Percentiles rank a stretch among this genome's conserved stretches.
These are phyloP conservation scores for Ecliptopera silaceata DNA, from an alignment of 2,888 invertebrate species.

Conservation along the genomic window DNA sequence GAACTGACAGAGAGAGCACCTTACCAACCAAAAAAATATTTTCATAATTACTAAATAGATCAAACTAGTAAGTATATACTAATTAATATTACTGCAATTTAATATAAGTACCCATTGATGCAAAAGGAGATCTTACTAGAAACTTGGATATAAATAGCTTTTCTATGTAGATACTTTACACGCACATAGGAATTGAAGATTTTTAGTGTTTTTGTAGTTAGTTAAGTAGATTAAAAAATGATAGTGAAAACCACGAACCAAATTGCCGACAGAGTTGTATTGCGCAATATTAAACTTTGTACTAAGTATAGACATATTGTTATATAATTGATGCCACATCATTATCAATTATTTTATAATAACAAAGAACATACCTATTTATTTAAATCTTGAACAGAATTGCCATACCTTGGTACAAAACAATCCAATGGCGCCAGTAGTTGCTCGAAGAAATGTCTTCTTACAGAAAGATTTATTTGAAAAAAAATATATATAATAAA, in stretches of 20 bases:
- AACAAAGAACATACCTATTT: not conserved
- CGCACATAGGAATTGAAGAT: too few relatives aligned
- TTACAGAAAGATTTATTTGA: constrained; percentile 38
- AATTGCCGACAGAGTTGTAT: not conserved
- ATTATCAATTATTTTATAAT: not conserved
- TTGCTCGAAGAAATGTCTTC: constrained; percentile 39
- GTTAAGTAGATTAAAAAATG: too few relatives aligned
- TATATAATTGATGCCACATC: not conserved
- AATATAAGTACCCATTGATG: too few relatives aligned
- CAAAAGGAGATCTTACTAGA: too few relatives aligned
- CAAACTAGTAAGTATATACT: too few relatives aligned
- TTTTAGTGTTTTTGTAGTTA: too few relatives aligned
- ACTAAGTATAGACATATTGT: not conserved
- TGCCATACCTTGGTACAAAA: constrained; percentile 60
- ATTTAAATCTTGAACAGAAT: constrained; percentile 11
- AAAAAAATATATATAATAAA: constrained; percentile 35
- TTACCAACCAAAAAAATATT: too few relatives aligned
- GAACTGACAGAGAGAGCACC: not conserved
- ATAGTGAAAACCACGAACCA: too few relatives aligned
- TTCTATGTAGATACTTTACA: too few relatives aligned
- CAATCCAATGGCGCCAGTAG: constrained; percentile 54
- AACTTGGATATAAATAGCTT: too few relatives aligned
- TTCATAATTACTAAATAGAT: too few relatives aligned
- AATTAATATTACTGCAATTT: too few relatives aligned
- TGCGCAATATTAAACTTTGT: constrained; percentile 2